Evolutionary conservation across 2,888 invertebrate species (phyloP), one percentile per base, ranked within the genome.

Genomic region (Amphipyra berbera): DNA sequence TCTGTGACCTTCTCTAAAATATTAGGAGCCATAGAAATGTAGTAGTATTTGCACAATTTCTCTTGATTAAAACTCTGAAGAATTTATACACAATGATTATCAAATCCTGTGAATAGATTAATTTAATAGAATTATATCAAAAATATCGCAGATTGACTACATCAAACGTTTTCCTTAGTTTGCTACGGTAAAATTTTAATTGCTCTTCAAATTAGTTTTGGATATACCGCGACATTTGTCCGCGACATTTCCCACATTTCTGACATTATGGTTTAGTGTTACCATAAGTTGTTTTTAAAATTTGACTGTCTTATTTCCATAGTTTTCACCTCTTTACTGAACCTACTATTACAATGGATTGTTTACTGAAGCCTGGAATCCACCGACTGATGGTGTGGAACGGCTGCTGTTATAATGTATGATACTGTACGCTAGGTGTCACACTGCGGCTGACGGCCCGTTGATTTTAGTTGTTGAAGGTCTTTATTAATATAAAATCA

Each of bases 201-300:
- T 15, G 6, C 35, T 6, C 14, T 57, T 50, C 13, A 21, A 52
- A 55, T 37, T 58, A 55, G 21, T 58, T 76, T 75, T 59, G 59
- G 75, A 75, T 68, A 47, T 45, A 54, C 70, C 67, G 68, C 66
- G 68, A 64, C 78, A 70, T 68, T 64, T 64, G 45, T 56, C 45
- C n/a, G n/a, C n/a, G n/a, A 9, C 54, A 35, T 30, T 7, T 7
- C n/a, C n/a, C n/a, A n/a, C n/a, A 30, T 21, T 59, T 65, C 42
- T 64, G 72, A 72, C 72, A 68, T 7, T 35, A 49, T n/a, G 12
- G 4, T 13, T 38, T 21, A 15, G 44, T 40, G 50, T 55, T 68
- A 42, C 58, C 49, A 54, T 27, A 6, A 2, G 3, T 6, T 6
- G 6, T 12, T 30, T 9, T 8, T 7, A 13, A 46, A 30, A 42